Conservation (phyloP, 1,140 invertebrate genomes). For the Hypsibius dujardini region DNA sequence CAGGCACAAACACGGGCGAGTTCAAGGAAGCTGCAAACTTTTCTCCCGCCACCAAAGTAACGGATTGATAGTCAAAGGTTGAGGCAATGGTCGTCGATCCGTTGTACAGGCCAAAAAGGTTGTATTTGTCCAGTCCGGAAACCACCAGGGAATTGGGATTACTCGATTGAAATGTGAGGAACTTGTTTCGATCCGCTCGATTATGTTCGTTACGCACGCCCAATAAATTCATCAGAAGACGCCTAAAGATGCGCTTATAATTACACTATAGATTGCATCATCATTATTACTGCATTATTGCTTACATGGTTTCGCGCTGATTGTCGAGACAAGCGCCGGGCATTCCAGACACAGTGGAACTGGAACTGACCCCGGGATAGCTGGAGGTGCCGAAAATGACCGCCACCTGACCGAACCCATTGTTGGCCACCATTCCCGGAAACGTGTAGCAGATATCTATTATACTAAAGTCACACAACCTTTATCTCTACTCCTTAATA, state of each 20-base stretch:
- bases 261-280: no score
- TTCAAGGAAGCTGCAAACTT: background rate
- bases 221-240: conserved; percentile 6
- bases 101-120: conserved; percentile 3
- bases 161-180: background rate
- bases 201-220: conserved; percentile 15
- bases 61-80: conserved; percentile 7
- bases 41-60: background rate
- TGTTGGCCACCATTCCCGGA: conserved; percentile 9
- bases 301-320: background rate
- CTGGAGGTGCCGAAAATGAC: background rate
- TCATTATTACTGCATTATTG: background rate
- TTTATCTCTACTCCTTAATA: background rate
- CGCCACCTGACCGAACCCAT: conserved; percentile 14
- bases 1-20: background rate
- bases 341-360: background rate
- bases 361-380: background rate
- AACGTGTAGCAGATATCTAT: conserved; percentile 15
- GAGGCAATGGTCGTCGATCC: background rate
- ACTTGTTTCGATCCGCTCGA: background rate
- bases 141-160: background rate
- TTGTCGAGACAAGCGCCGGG: conserved; percentile 8
- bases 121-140: conserved; percentile 1
- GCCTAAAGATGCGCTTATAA: background rate
- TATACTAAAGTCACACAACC: background rate